Evolutionary conservation across 2,888 invertebrate species (phyloP).

Genomic region (Drosophila helvetica): DNA sequence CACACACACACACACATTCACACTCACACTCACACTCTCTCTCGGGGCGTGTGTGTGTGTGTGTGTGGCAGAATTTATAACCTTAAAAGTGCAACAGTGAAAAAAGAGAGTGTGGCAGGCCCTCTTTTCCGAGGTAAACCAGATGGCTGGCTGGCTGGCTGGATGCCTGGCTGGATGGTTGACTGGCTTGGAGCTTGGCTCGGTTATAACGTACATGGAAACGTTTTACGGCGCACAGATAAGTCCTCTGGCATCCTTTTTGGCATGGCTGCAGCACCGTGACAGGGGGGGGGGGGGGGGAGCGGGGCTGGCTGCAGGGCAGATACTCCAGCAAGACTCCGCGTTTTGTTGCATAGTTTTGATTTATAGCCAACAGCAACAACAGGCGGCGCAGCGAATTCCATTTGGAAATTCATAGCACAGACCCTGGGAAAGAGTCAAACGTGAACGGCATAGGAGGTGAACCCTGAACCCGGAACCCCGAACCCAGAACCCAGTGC

Average conservation of each 20-base stretch:
- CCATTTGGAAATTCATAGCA: constrained; percentile 76
- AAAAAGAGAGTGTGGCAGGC: constrained; percentile 50
- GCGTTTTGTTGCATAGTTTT: constrained; percentile 79
- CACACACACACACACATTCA: too few species aligned
- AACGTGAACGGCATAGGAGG: constrained; percentile 58
- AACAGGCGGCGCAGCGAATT: constrained; percentile 52
- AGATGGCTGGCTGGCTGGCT: constrained; percentile 43
- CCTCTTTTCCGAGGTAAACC: constrained; percentile 55
- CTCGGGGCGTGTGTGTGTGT: constrained; percentile 10
- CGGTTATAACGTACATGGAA: constrained; percentile 30
- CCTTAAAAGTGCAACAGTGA: constrained; percentile 76
- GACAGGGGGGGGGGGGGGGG: too few species aligned
- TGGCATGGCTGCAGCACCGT: constrained; percentile 43
- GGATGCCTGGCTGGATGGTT: constrained; percentile 3
- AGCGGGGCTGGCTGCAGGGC: constrained; percentile 19
- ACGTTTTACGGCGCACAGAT: constrained; percentile 66
- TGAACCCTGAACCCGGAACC: constrained; percentile 17
- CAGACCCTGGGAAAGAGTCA: constrained; percentile 34
- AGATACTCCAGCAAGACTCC: constrained; percentile 51
- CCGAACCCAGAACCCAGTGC: constrained; percentile 11
- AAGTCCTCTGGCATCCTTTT: constrained; percentile 74
- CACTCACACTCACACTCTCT: constrained; percentile 2
- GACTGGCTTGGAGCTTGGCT: not conserved
- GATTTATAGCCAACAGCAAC: constrained; percentile 62
- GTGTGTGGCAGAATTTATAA: constrained; percentile 78